phyloP scores from a whole-genome alignment of 2,888 invertebrate species.

The Leistus spinibarbis region DNA sequence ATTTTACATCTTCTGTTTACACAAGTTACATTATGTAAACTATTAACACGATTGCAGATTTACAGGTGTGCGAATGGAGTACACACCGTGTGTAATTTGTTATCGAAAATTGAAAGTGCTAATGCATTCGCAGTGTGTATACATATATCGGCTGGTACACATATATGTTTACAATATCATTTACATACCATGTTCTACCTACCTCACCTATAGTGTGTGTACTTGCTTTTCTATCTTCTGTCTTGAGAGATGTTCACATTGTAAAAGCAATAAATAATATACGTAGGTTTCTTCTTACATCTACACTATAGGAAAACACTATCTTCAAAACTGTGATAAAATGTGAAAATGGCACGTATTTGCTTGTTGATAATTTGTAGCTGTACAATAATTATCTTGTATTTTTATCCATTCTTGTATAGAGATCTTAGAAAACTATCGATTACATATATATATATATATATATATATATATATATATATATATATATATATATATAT shows the following conservation, averaged over 20 bases:
- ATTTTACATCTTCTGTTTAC: constrained; percentile 26
- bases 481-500: too few relatives aligned
- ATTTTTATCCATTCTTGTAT: too few relatives aligned
- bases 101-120: constrained; percentile 2
- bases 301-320: too few relatives aligned
- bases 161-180: not conserved
- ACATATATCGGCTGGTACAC: not conserved
- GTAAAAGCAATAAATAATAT: not conserved
- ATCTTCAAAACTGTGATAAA: too few relatives aligned
- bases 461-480: too few relatives aligned
- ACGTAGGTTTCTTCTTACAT: not conserved
- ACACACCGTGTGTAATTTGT: not conserved
- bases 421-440: too few relatives aligned
- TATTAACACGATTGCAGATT: constrained; percentile 26
- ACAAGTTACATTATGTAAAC: constrained; percentile 33
- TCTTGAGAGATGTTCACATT: not conserved
- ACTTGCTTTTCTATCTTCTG: not conserved
- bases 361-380: too few relatives aligned
- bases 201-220: not conserved
- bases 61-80: not conserved
- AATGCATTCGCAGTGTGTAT: not conserved
- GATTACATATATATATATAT: too few relatives aligned
- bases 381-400: too few relatives aligned
- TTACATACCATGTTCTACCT: not conserved
- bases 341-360: too few relatives aligned